Percentiles rank a stretch among this genome's conserved stretches.
Conservation (phyloP, 2,797 vertebrate genomes). For the Lerista edwardsae region DNA sequence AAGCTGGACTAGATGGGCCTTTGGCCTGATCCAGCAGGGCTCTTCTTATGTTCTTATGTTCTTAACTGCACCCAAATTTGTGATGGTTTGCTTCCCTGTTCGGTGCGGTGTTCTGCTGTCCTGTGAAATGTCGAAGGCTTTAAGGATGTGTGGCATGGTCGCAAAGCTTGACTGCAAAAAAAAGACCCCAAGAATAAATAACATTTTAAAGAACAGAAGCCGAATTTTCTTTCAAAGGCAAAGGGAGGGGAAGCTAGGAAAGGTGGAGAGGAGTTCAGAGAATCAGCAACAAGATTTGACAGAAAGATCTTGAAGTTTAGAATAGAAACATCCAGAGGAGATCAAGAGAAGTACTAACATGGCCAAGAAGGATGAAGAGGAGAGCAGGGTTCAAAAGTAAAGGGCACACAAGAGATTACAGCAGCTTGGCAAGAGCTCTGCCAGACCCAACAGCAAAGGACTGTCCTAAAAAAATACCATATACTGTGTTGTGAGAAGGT, state of each 20-base stretch:
- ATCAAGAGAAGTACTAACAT: conserved; percentile 35
- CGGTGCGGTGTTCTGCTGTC: neutral
- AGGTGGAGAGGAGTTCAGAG: neutral
- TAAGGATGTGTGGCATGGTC: neutral
- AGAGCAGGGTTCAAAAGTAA: neutral
- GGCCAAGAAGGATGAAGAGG: neutral
- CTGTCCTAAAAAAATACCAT: conserved; percentile 44
- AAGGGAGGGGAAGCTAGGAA: neutral
- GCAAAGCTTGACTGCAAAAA: neutral
- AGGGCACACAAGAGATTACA: conserved; percentile 36
- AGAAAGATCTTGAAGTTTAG: conserved; percentile 33
- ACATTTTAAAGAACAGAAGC: conserved; percentile 4
- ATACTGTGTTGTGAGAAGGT: conserved; percentile 51
- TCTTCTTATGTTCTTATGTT: no score
- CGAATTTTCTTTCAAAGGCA: neutral
- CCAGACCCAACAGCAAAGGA: neutral
- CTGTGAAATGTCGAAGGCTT: neutral
- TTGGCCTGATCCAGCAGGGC: no score
- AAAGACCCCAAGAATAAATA: neutral
- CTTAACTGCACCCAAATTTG: no score
- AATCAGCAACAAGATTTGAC: neutral
- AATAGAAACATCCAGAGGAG: conserved; percentile 41
- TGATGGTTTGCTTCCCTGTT: no score
- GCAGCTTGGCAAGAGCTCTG: conserved; percentile 12
- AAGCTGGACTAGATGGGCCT: no score